These are phyloP conservation scores for Ctena decussata DNA, from an alignment of 2,888 invertebrate genomes.

Conservation along the genomic window DNA sequence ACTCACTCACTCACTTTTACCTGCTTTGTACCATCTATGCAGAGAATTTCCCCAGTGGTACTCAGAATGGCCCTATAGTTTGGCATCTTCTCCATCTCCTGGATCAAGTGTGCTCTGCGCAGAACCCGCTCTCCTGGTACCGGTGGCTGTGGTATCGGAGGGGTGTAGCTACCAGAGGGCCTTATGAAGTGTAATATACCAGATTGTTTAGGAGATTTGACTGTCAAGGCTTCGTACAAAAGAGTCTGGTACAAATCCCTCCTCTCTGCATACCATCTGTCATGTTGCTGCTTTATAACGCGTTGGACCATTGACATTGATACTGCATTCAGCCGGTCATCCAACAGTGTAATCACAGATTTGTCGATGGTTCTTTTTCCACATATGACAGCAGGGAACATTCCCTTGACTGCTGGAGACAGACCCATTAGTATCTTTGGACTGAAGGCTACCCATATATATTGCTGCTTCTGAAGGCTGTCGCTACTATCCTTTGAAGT, in stretches of 20 bases:
- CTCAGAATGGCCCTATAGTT: constrained; percentile 9
- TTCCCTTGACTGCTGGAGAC: no score
- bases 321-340: constrained; percentile 5
- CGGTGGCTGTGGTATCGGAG: constrained; percentile 11
- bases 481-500: no score
- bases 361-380: no score
- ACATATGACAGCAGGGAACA: no score
- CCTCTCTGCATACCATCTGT: not conserved
- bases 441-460: no score
- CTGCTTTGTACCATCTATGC: constrained; percentile 25
- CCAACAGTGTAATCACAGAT: not conserved
- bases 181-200: constrained; percentile 10
- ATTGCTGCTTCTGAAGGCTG: no score
- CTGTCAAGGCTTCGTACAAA: constrained; percentile 11
- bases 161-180: constrained; percentile 16
- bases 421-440: no score
- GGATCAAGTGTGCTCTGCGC: constrained; percentile 11
- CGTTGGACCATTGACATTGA: constrained; percentile 19
- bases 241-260: constrained; percentile 8
- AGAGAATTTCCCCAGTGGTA: constrained; percentile 21
- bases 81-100: constrained; percentile 27
- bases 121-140: constrained; percentile 16
- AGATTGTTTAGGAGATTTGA: not conserved
- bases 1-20: no score
- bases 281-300: constrained; percentile 1